Base-by-base conservation (phyloP, 2,888 invertebrate genomes). In the Acholoe squamosa region DNA sequence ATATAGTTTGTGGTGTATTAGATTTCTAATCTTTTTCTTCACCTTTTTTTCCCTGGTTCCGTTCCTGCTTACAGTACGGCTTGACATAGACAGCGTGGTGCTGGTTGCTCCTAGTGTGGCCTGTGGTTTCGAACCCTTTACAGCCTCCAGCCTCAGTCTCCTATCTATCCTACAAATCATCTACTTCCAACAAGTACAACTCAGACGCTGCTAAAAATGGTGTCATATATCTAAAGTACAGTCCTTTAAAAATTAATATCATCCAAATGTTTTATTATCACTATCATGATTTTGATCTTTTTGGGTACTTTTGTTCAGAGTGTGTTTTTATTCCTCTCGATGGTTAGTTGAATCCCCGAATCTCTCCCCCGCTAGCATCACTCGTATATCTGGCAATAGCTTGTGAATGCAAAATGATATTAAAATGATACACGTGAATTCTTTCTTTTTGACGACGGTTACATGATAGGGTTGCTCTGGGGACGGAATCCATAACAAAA, bases 81-180 rank as follows among this genome's bases (percentile, higher is more conserved):
- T 86, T 54, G 86, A 56, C n/a, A 86, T 86, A 86, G 86, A 86
- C 56, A 86, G 54, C 52, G 86, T 86, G 86, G 86, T 86, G 12
- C 86, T 86, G 86, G 86, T 86, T 19, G 86, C 86, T 14, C 86
- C 86, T 31, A 86, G 86, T 56, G 52, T 28, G 54, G 86, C 54
- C 86, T 12, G 31, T 25, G 43, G 43, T 0, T 1, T 86, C 28
- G 28, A 3, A 0, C 54, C 86, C 52, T 10, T 25, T 43, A 22
- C 84, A 16, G 19, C 0, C 54, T 25, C 19, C 28, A 34, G 80
- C 80, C 56, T 86, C 86, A 54, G n/a, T 19, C 86, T 86, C 25
- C 56, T 86, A 51, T 22, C 33, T 7, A 14, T 54, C 52, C 54
- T 86, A 14, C 80, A 33, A 16, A 22, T 43, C 80, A 14, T 80